phyloP scores from a whole-genome alignment of 2,888 invertebrate species.

The Xiphydria camelus region DNA sequence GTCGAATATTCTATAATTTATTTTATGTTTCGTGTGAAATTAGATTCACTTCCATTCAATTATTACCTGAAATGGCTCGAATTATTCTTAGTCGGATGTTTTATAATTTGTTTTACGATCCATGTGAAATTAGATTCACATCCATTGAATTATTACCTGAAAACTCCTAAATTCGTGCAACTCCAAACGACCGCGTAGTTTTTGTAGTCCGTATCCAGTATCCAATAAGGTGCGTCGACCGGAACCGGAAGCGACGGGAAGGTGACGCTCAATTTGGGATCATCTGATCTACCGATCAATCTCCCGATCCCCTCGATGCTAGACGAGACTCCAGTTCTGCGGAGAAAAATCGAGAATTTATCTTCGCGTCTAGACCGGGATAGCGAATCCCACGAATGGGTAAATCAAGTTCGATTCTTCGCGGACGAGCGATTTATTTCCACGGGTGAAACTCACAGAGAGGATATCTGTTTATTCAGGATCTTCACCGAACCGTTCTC shows the following conservation, averaged over 20 bases:
- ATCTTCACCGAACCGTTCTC: slow-evolving; percentile 57
- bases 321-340: slow-evolving; percentile 63
- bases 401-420: too few relatives aligned
- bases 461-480: slow-evolving; percentile 58
- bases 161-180: slow-evolving; percentile 62
- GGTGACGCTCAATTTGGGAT: slow-evolving; percentile 65
- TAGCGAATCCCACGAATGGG: too few relatives aligned
- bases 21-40: too few relatives aligned
- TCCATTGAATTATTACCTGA: slow-evolving; percentile 60
- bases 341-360: slow-evolving; percentile 17
- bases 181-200: slow-evolving; percentile 67
- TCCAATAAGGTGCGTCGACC: slow-evolving; percentile 65
- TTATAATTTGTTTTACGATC: too few relatives aligned
- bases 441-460: slow-evolving; percentile 59
- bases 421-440: too few relatives aligned
- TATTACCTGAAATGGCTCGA: too few relatives aligned
- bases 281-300: slow-evolving; percentile 60
- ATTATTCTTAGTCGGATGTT: too few relatives aligned
- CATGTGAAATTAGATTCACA: too few relatives aligned
- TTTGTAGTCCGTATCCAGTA: slow-evolving; percentile 68
- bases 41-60: too few relatives aligned
- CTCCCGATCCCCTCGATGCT: slow-evolving; percentile 65
- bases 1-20: too few relatives aligned
- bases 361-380: too few relatives aligned
- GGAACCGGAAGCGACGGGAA: slow-evolving; percentile 67